Evolutionary conservation across 2,113 vertebrate species (phyloP).

Genomic region (Oplegnathus fasciatus): DNA sequence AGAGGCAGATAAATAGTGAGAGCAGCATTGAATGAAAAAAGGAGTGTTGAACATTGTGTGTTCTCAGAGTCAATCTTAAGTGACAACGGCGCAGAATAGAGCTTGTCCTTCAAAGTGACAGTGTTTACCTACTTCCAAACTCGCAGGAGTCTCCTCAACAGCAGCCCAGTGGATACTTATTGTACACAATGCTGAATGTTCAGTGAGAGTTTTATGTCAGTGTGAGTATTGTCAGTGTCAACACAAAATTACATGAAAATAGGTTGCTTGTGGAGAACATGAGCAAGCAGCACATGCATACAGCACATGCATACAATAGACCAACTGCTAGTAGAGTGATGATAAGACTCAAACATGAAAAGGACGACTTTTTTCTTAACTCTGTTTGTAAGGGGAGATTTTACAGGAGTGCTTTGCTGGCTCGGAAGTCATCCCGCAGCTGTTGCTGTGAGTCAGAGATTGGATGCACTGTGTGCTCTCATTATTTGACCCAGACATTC

Average conservation of each 20-base stretch:
- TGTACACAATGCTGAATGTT: background rate
- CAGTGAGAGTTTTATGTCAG: background rate
- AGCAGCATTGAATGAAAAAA: background rate
- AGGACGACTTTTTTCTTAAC: background rate
- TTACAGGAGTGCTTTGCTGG: background rate
- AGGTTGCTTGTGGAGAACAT: background rate
- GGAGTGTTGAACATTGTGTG: slow-evolving; percentile 1
- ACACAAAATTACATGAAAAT: background rate
- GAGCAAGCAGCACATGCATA: background rate
- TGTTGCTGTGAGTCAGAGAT: slow-evolving; percentile 4
- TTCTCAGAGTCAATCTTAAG: slow-evolving; percentile 10
- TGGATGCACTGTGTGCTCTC: slow-evolving; percentile 1
- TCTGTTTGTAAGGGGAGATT: slow-evolving; percentile 25
- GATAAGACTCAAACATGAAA: slow-evolving; percentile 28
- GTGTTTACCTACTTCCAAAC: slow-evolving; percentile 29
- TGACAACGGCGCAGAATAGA: background rate
- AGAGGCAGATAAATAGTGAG: background rate
- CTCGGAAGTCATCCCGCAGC: slow-evolving; percentile 16
- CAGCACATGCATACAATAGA: background rate
- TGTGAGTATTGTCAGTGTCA: background rate
- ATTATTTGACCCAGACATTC: slow-evolving; percentile 33
- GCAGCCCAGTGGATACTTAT: background rate
- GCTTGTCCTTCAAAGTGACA: slow-evolving; percentile 44
- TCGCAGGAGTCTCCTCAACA: slow-evolving; percentile 13
- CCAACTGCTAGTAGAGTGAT: background rate